A percentile compares a stretch with the other conserved stretches of the same genome.
Evolutionary conservation across 1,140 invertebrate species (phyloP).

Genomic region (Bactericera cockerelli): DNA sequence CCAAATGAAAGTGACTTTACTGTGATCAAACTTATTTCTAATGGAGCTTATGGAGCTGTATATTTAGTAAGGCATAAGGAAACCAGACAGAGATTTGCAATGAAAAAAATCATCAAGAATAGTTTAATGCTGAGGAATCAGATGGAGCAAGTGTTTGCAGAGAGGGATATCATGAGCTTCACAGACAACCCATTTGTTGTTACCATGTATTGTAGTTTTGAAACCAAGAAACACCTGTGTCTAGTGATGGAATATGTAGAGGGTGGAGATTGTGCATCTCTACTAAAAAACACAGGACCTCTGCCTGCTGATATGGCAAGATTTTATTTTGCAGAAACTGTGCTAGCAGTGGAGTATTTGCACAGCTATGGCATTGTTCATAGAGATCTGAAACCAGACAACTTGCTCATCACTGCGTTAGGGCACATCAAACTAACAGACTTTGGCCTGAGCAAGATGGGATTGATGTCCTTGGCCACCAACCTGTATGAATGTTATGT

Average conservation of each 20-base stretch:
- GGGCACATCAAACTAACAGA: slow-evolving; percentile 99
- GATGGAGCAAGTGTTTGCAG: slow-evolving; percentile 96
- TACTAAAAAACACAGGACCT: slow-evolving; percentile 87
- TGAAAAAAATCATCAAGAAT: slow-evolving; percentile 99
- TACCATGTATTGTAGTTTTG: slow-evolving; percentile 97
- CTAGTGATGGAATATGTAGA: slow-evolving; percentile 99
- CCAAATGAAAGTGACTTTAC: slow-evolving; percentile 94
- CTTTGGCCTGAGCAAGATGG: slow-evolving; percentile 98
- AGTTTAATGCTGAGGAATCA: slow-evolving; percentile 96
- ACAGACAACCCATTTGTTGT: slow-evolving; percentile 99
- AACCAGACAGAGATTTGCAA: slow-evolving; percentile 83
- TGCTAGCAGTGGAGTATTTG: slow-evolving; percentile 96
- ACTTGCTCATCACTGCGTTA: slow-evolving; percentile 93
- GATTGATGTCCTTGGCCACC: slow-evolving; percentile 95
- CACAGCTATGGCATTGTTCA: slow-evolving; percentile 99
- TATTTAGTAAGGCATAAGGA: slow-evolving; percentile 93
- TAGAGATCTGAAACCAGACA: slow-evolving; percentile 98
- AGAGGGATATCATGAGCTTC: slow-evolving; percentile 97
- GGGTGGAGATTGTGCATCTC: slow-evolving; percentile 93
- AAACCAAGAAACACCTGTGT: slow-evolving; percentile 95
- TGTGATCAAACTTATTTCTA: slow-evolving; percentile 92
- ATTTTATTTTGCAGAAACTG: slow-evolving; percentile 98
- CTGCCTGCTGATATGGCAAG: slow-evolving; percentile 93
- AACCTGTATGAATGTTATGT: slow-evolving; percentile 94
- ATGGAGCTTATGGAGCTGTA: slow-evolving; percentile 94